Conservation (phyloP, 2,113 vertebrate species). For the Platysteira castanea region DNA sequence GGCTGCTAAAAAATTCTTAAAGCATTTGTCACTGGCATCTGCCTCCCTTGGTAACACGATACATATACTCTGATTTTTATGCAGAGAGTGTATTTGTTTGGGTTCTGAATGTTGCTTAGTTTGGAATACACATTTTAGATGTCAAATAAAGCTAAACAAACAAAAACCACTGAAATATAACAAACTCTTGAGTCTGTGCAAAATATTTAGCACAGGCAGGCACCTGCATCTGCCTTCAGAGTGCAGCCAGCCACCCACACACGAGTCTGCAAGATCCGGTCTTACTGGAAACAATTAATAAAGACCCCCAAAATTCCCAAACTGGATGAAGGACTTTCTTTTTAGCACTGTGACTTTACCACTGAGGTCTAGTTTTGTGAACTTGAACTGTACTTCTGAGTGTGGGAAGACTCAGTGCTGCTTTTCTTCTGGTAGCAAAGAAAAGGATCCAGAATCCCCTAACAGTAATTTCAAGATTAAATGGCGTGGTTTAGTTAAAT, state of each 20-base stretch:
- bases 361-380: not conserved
- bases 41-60: not conserved
- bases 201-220: not conserved
- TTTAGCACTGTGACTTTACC: not conserved
- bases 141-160: slow-evolving; percentile 13
- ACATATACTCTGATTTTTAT: not conserved
- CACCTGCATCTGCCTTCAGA: slow-evolving; percentile 27
- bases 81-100: not conserved
- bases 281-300: slow-evolving; percentile 6
- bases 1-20: slow-evolving; percentile 31
- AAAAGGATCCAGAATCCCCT: slow-evolving; percentile 30
- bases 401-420: not conserved
- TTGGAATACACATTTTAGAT: not conserved
- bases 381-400: not conserved
- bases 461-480: slow-evolving; percentile 51
- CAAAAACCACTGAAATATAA: not conserved
- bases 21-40: slow-evolving; percentile 36
- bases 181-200: not conserved
- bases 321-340: not conserved
- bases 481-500: not conserved
- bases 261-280: not conserved
- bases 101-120: not conserved
- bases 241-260: slow-evolving; percentile 26
- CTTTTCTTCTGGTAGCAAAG: not conserved
- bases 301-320: slow-evolving; percentile 22